These are phyloP conservation scores for Drosophila yooni DNA, from an alignment of 2,888 invertebrate species.

Conservation along the genomic window DNA sequence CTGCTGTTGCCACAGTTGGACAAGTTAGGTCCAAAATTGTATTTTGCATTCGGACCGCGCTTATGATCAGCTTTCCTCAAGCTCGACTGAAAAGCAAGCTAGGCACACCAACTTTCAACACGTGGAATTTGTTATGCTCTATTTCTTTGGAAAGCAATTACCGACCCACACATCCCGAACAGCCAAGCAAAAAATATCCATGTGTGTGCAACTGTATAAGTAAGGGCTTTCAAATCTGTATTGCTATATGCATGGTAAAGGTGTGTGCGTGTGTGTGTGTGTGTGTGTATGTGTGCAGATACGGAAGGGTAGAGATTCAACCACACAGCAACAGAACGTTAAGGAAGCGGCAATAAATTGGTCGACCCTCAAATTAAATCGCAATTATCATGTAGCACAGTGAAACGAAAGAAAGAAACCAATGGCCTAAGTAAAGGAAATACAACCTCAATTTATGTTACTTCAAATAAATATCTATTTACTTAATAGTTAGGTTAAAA, in stretches of 20 bases:
- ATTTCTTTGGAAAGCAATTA: slow-evolving; percentile 77
- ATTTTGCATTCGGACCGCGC: slow-evolving; percentile 41
- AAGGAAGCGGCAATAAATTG: slow-evolving; percentile 43
- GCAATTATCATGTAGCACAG: slow-evolving; percentile 37
- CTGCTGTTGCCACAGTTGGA: background rate
- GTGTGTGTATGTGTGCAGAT: slow-evolving; percentile 12
- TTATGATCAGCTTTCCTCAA: slow-evolving; percentile 9
- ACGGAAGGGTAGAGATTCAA: slow-evolving; percentile 1
- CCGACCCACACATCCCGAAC: slow-evolving; percentile 62
- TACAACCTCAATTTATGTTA: background rate
- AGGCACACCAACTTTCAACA: slow-evolving; percentile 65
- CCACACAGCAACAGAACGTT: background rate
- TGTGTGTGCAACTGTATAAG: background rate
- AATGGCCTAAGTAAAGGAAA: background rate
- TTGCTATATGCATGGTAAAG: slow-evolving; percentile 5
- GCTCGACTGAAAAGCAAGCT: slow-evolving; percentile 35
- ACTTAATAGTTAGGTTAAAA: background rate
- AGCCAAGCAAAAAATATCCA: slow-evolving; percentile 18
- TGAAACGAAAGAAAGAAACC: slow-evolving; percentile 17
- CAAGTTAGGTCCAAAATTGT: slow-evolving; percentile 39
- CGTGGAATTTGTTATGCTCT: slow-evolving; percentile 78
- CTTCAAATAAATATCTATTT: background rate
- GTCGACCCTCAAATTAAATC: slow-evolving; percentile 36
- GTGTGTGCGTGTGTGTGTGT: background rate
- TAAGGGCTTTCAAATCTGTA: slow-evolving; percentile 20